phyloP scores from a whole-genome alignment of 2,888 invertebrate genomes.

The Acanthoscelides obtectus region DNA sequence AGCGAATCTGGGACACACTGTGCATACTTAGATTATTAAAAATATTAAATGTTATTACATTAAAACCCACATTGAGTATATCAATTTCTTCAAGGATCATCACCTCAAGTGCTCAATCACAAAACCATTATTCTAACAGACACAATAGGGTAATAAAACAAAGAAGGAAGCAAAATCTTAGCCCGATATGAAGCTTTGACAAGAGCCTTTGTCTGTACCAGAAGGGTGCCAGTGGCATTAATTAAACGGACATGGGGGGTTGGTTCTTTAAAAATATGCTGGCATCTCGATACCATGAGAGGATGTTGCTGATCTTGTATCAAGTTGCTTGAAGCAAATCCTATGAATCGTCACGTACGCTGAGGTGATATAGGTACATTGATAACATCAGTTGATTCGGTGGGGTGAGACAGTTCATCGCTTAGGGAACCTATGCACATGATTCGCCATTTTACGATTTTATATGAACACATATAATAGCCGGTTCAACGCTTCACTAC shows the following conservation, averaged over 20 bases:
- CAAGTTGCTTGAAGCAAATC: not conserved
- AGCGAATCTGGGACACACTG: too few species aligned
- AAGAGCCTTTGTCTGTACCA: not conserved
- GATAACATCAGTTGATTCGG: not conserved
- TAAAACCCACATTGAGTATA: too few species aligned
- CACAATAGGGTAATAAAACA: not conserved
- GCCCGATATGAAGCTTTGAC: not conserved
- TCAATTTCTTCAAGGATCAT: too few species aligned
- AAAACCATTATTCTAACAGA: not conserved
- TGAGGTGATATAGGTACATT: not conserved
- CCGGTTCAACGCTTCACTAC: too few species aligned
- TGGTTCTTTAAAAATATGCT: not conserved
- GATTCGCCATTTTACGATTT: too few species aligned
- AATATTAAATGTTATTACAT: too few species aligned
- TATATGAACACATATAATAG: too few species aligned
- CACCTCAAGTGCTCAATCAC: too few species aligned
- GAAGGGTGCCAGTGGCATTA: not conserved
- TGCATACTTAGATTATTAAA: too few species aligned
- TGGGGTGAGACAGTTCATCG: too few species aligned
- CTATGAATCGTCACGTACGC: not conserved
- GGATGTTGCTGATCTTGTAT: not conserved
- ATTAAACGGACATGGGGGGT: not conserved
- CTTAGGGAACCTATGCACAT: too few species aligned
- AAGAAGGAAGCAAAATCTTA: not conserved
- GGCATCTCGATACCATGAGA: not conserved